These are phyloP conservation scores for Belonocnema kinseyi DNA, from an alignment of 1,140 invertebrate species.

Conservation along the genomic window DNA sequence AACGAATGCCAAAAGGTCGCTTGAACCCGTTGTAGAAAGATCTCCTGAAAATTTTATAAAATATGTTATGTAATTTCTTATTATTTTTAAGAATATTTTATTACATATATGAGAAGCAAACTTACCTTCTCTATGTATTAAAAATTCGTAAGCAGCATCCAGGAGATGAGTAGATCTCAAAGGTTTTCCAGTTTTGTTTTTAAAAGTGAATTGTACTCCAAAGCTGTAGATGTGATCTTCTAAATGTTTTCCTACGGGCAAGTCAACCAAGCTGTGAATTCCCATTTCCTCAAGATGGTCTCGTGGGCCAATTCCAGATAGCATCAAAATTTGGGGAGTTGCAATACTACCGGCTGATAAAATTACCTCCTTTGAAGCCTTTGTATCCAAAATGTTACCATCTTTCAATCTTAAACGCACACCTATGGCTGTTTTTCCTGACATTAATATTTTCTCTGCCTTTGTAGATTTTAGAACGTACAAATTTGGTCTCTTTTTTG, in stretches of 20 bases:
- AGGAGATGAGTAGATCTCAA: constrained; percentile 64
- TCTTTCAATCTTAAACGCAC: constrained; percentile 73
- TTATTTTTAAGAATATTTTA: no score
- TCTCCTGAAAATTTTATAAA: constrained; percentile 27
- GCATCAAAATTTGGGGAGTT: constrained; percentile 81
- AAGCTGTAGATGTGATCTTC: constrained; percentile 80
- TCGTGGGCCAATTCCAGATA: constrained; percentile 84
- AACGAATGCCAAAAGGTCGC: constrained; percentile 58
- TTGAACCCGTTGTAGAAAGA: constrained; percentile 38
- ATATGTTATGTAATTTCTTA: no score
- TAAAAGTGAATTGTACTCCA: constrained; percentile 56
- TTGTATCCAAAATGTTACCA: constrained; percentile 63
- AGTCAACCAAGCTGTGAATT: constrained; percentile 76
- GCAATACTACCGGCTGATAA: constrained; percentile 79
- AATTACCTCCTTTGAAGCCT: constrained; percentile 79
- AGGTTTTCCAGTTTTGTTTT: constrained; percentile 70
- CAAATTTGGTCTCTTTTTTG: constrained; percentile 80
- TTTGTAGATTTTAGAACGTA: constrained; percentile 80
- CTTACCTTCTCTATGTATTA: constrained; percentile 53
- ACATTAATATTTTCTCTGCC: constrained; percentile 78
- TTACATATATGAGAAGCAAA: constrained; percentile 19
- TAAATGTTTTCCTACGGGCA: constrained; percentile 80
- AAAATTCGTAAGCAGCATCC: constrained; percentile 61
- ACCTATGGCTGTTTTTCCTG: constrained; percentile 66
- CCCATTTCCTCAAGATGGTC: constrained; percentile 79